These are phyloP conservation scores for Anastrepha obliqua DNA, from an alignment of 1,140 invertebrate genomes.

Conservation along the genomic window DNA sequence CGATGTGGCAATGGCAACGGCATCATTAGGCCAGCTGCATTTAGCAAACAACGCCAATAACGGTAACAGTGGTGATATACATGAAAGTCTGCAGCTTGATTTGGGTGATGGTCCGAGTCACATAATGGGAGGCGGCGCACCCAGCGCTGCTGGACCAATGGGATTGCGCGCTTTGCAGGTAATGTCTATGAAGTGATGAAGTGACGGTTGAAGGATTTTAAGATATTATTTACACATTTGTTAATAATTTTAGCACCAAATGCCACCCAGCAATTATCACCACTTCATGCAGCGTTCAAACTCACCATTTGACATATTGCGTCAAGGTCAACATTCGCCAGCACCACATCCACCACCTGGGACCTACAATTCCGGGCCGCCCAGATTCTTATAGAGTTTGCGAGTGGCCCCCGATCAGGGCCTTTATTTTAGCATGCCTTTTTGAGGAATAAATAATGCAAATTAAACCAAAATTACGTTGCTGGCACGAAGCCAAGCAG, in stretches of 20 bases:
- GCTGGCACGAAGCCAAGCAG: neutral
- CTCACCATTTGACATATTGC: conserved; percentile 70
- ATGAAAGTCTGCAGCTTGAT: conserved; percentile 81
- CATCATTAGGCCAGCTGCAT: conserved; percentile 82
- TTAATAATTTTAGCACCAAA: conserved; percentile 62
- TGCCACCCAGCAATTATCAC: conserved; percentile 69
- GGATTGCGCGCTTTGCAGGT: conserved; percentile 69
- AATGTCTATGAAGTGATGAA: neutral
- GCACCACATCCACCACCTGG: conserved; percentile 67
- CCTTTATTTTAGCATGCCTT: conserved; percentile 72
- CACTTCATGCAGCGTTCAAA: conserved; percentile 71
- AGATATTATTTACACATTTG: too few relatives aligned
- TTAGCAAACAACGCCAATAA: conserved; percentile 60
- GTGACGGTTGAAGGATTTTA: too few relatives aligned
- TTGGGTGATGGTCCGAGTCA: conserved; percentile 85
- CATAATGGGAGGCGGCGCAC: conserved; percentile 66
- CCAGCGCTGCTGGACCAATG: conserved; percentile 61
- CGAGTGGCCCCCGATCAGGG: conserved; percentile 69
- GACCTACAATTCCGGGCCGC: conserved; percentile 71
- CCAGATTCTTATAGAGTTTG: conserved; percentile 74
- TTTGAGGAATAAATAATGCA: conserved; percentile 60
- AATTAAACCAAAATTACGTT: neutral
- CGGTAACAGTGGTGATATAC: conserved; percentile 62
- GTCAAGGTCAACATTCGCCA: conserved; percentile 68
- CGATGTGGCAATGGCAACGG: conserved; percentile 91